Base-by-base conservation (phyloP, 2,113 vertebrate genomes). In the Menidia beryllina region DNA sequence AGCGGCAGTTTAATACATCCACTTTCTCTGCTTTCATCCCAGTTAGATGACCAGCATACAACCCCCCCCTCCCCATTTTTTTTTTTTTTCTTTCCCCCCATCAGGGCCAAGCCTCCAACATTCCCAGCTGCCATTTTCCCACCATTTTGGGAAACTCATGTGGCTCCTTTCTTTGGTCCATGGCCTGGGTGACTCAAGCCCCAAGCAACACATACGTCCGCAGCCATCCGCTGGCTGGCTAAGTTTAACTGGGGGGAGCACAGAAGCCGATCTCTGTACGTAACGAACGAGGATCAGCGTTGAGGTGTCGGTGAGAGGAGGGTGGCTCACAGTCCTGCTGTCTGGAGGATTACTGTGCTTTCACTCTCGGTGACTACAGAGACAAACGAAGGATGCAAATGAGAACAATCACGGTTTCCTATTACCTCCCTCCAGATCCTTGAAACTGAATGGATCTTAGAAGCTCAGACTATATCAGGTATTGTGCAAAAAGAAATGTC, bases 41-140 rank as follows among this genome's bases (percentile, higher is more conserved):
- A 47, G 75, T 75, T 60, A 34, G 69, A 70, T 53, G 77, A 62
- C 66, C 77, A 43, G 57, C 70, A 19, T 25, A 34, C 25, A n/a
- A 48, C 75, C 75, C 77, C n/a, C n/a, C n/a, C n/a, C n/a, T n/a
- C n/a, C n/a, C n/a, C n/a, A n/a, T n/a, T n/a, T n/a, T n/a, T n/a
- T n/a, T n/a, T n/a, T n/a, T n/a, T n/a, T n/a, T n/a, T n/a, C n/a
- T n/a, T 34, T 62, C 47, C 57, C 62, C 72, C 68, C 81, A 73
- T 68, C 69, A 77, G 68, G 78, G 72, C 84, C 70, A 10, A 74
- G 71, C 71, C 79, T 74, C 47, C 77, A 38, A 75, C 83, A 88
- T 89, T 87, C 88, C 58, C 85, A 89, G 89, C 88, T 91, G 89
- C 88, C 80, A 60, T 81, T 86, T 79, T 77, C 39, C 74, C 88